phyloP scores from a whole-genome alignment of 2,113 vertebrate species.

The Hepsetus odoe region DNA sequence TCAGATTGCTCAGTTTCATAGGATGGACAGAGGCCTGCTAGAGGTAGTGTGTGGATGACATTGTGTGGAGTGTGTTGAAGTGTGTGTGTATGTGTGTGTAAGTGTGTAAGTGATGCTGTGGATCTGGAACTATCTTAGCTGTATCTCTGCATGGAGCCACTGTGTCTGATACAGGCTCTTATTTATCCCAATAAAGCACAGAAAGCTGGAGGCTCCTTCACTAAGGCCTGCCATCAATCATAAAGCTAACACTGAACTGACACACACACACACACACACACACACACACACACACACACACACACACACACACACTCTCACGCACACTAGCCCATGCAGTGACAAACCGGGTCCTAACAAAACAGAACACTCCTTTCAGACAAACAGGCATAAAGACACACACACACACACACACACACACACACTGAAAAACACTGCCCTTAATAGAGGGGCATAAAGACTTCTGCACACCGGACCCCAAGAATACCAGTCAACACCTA shows the following conservation, averaged over 20 bases:
- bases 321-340: too few species aligned
- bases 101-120: slow-evolving; percentile 48
- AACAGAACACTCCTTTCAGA: background rate
- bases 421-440: background rate
- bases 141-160: slow-evolving; percentile 51
- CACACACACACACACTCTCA: too few species aligned
- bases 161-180: slow-evolving; percentile 50
- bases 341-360: background rate
- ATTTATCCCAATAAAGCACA: slow-evolving; percentile 50
- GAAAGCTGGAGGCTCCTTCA: slow-evolving; percentile 39
- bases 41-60: slow-evolving; percentile 15
- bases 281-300: background rate
- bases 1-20: too few species aligned
- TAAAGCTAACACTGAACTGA: slow-evolving; percentile 10
- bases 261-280: slow-evolving; percentile 12
- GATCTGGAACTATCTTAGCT: slow-evolving; percentile 39
- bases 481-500: background rate
- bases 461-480: background rate
- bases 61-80: background rate
- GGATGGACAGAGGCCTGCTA: too few species aligned
- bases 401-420: background rate
- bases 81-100: background rate
- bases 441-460: too few species aligned
- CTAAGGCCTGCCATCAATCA: slow-evolving; percentile 46
- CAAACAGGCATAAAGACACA: background rate